Percentiles rank a stretch among this genome's conserved stretches.
These are phyloP conservation scores for Therioaphis trifolii DNA, from an alignment of 2,888 invertebrate genomes.

Conservation along the genomic window DNA sequence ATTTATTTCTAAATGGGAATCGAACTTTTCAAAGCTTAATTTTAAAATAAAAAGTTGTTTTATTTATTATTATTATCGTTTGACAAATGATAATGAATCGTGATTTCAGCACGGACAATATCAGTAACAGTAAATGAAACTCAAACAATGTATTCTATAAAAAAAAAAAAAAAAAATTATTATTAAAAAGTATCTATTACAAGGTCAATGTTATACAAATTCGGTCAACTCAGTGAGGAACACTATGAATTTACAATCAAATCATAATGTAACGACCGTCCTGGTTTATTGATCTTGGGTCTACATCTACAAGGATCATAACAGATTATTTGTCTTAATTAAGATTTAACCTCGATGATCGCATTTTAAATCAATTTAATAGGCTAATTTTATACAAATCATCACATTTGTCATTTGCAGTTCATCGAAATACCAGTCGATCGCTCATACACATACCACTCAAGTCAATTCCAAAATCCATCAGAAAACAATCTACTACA, in stretches of 20 bases:
- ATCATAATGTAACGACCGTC: slow-evolving; percentile 56
- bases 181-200: slow-evolving; percentile 47
- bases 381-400: slow-evolving; percentile 18
- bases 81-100: slow-evolving; percentile 2
- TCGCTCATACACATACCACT: slow-evolving; percentile 75
- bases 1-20: neutral
- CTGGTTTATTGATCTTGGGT: slow-evolving; percentile 49
- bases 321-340: slow-evolving; percentile 7
- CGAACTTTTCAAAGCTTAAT: neutral
- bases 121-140: neutral
- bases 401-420: slow-evolving; percentile 68
- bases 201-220: slow-evolving; percentile 40
- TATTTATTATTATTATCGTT: neutral
- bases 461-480: slow-evolving; percentile 72
- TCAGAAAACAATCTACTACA: slow-evolving; percentile 71
- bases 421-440: slow-evolving; percentile 75
- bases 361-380: slow-evolving; percentile 45
- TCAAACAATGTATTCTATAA: neutral
- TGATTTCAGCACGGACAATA: neutral
- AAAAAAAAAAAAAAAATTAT: neutral
- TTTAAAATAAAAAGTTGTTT: neutral
- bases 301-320: slow-evolving; percentile 45
- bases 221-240: slow-evolving; percentile 28
- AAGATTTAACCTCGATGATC: slow-evolving; percentile 46
- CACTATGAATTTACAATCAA: slow-evolving; percentile 52